phyloP scores from a whole-genome alignment of 2,888 invertebrate genomes.

The Zelleria hepariella region DNA sequence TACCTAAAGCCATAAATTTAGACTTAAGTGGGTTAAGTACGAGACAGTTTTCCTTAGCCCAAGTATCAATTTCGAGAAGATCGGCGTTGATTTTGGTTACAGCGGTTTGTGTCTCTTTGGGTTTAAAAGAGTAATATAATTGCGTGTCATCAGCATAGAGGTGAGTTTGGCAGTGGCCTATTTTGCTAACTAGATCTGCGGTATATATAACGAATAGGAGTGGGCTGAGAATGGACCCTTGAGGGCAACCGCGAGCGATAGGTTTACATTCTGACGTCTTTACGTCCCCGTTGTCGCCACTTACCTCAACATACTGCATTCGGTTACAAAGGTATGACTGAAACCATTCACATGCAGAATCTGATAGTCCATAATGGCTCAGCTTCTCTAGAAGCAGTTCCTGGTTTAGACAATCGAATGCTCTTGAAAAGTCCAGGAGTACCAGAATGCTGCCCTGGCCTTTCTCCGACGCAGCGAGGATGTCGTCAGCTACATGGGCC shows the following conservation, averaged over 20 bases:
- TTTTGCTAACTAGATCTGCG: conserved; percentile 6
- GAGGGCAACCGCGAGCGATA: conserved; percentile 1
- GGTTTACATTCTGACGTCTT: conserved; percentile 3
- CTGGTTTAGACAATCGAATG: conserved; percentile 12
- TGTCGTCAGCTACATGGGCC: conserved; percentile 12
- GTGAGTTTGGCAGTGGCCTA: conserved; percentile 10
- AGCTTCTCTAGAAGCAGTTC: not conserved
- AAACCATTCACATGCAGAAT: not conserved
- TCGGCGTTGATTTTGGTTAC: conserved; percentile 3
- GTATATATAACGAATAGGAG: conserved; percentile 11
- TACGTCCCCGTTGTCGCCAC: too few species aligned
- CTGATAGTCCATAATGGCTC: not conserved
- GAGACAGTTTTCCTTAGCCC: conserved; percentile 7
- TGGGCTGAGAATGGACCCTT: conserved; percentile 11
- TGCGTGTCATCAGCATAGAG: conserved; percentile 12
- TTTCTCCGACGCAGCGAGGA: conserved; percentile 11
- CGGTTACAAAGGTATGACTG: not conserved
- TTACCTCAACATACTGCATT: too few species aligned
- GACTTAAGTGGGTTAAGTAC: conserved; percentile 8
- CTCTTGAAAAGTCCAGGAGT: conserved; percentile 15
- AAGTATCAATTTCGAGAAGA: not conserved
- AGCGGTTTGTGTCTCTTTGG: not conserved
- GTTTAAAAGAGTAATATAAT: conserved; percentile 5
- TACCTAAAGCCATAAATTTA: conserved; percentile 8
- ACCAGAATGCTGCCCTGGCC: conserved; percentile 12